Evolutionary conservation across 2,797 vertebrate species (phyloP).

Genomic region (Peromyscus eremicus): DNA sequence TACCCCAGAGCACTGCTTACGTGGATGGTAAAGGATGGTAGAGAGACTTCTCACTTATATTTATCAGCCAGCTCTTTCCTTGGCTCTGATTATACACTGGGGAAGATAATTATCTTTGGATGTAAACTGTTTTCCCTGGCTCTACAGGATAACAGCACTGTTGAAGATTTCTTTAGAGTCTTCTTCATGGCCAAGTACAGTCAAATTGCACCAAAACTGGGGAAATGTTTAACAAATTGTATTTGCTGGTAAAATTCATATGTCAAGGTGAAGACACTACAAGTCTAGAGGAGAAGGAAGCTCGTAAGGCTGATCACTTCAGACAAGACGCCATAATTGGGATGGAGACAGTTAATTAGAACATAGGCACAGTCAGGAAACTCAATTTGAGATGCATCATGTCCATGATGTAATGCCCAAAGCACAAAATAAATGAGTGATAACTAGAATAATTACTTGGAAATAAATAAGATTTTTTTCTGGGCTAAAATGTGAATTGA

Average conservation of each 20-base stretch:
- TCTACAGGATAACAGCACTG: neutral
- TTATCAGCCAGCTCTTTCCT: neutral
- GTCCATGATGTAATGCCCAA: neutral
- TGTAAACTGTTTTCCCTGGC: slow-evolving; percentile 26
- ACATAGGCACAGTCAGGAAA: slow-evolving; percentile 41
- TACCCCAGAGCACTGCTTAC: slow-evolving; percentile 4
- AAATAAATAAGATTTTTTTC: neutral
- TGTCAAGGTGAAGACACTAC: neutral
- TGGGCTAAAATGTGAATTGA: neutral
- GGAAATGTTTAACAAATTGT: slow-evolving; percentile 2
- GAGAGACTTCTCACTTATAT: slow-evolving; percentile 39
- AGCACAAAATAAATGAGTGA: slow-evolving; percentile 11
- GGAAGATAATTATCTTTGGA: slow-evolving; percentile 49
- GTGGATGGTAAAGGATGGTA: neutral
- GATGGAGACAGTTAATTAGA: neutral
- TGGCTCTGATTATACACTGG: slow-evolving; percentile 53
- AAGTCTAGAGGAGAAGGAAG: neutral
- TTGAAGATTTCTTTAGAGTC: neutral
- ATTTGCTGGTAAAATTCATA: slow-evolving; percentile 44
- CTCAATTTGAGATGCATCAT: neutral
- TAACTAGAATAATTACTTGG: neutral
- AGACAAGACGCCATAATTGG: neutral
- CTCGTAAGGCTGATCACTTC: neutral
- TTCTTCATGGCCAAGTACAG: neutral
- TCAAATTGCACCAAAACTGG: neutral